Conservation (phyloP, 2,888 invertebrate genomes). For the Glyphotaelius pellucidus region DNA sequence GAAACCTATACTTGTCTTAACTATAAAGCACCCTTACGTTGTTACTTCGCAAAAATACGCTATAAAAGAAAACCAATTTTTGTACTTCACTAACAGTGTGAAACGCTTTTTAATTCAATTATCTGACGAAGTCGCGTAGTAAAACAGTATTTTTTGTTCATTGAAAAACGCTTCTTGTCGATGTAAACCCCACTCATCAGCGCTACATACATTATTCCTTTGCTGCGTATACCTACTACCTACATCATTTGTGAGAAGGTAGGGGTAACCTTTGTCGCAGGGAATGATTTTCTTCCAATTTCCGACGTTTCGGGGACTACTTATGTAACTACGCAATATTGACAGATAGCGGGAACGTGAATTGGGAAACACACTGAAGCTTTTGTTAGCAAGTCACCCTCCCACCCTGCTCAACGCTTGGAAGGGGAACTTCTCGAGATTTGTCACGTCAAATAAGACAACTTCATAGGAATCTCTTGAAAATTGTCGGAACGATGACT, state of each 20-base stretch:
- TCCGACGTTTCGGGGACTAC: background rate
- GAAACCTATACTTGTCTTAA: too few relatives aligned
- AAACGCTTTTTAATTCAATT: background rate
- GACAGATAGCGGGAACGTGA: background rate
- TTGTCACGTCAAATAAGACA: background rate
- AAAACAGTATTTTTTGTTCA: background rate
- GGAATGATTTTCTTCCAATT: background rate
- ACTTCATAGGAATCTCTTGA: background rate
- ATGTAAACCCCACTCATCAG: background rate
- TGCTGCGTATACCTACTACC: background rate
- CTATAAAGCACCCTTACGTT: too few relatives aligned
- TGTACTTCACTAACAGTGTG: too few relatives aligned
- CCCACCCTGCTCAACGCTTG: background rate
- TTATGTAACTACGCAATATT: background rate
- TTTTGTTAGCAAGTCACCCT: background rate
- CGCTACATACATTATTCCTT: background rate
- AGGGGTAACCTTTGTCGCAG: background rate
- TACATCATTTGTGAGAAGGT: too few relatives aligned
- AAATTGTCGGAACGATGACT: background rate
- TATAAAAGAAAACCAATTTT: too few relatives aligned
- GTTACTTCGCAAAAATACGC: too few relatives aligned
- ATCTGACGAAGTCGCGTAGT: background rate
- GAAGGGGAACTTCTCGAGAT: background rate
- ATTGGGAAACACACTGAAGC: background rate
- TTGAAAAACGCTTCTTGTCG: background rate